Evolutionary conservation across 2,888 invertebrate genomes (phyloP), one percentile per base, ranked within the genome.

Genomic region (Pseudolycoriella hygida): DNA sequence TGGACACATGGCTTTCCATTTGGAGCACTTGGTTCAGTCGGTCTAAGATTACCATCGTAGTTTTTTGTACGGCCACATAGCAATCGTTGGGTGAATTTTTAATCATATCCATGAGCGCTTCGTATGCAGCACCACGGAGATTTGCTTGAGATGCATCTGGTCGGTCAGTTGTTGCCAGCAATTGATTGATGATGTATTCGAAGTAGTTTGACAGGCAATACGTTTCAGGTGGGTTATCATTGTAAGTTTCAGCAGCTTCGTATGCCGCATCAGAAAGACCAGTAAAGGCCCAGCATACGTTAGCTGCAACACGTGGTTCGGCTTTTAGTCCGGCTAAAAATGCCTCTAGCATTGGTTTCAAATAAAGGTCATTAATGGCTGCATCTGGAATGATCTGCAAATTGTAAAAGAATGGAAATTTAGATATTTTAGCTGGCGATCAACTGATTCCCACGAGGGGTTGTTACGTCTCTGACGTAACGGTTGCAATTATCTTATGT

Each of bases 261-360:
- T 90, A 97, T 2, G 94, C 93, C 2, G 97, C 94, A 63, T 96
- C 94, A 0, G 96, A 93, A 41, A 98, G 69, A 25, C 93, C 92
- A 18, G 92, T 92, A 57, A 99, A 89, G 0, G 98, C 97, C 98
- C 98, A 99, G 62, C 98, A 99, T 11, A 97, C 93, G 64, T 98
- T 98, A 10, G 93, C 84, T 2, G 98, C 97, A 0, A 99, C 98
- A 20, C 97, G 70, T 4, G 97, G 89, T 60, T 97, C 97, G 2
- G 92, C 85, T 55, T 83, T 84, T 17, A 98, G 68, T 1, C 93
- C 93, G 53, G 77, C 80, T 0, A 88, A 77, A 47, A 89, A 74
- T 65, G 83, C 75, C 67, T 87, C 83, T 14, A 89, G 61, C 11
- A 89, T 63, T 1, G 85, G 82, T 59, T 82, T 82, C 43, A 97